Base-by-base conservation (phyloP, 2,888 invertebrate species). In the Philonicus albiceps region DNA sequence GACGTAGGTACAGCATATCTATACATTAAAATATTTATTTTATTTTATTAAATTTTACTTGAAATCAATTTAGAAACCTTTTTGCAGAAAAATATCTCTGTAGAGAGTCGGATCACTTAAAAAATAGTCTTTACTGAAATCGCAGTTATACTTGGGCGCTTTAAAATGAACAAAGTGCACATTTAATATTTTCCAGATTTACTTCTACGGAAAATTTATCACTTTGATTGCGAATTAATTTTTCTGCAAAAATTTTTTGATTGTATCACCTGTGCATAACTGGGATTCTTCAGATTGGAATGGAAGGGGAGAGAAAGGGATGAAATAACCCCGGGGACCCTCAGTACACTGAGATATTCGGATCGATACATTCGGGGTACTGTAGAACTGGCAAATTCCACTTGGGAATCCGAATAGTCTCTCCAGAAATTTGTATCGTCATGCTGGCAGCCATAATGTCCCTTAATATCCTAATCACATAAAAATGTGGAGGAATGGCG, bases 381-480 rank as follows among this genome's bases (percentile, higher is more conserved):
- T 64, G 22, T 22, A 64, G 64, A 64, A 64, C 64, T 78, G 49
- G 78, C 27, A 78, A 78, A 78, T 78, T 78, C 78, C 30, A 49
- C 49, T 78, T 30, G 49, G 78, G 49, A 78, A 78, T 27, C 40
- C 49, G 30, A 78, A 27, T 43, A 78, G 27, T 78, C 49, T 78
- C 78, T 43, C 27, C 78, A 22, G 27, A 78, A 78, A 78, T 78
- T 43, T 78, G 78, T 78, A 30, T 78, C 78, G 49, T 43, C 49
- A 78, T 78, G 22, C 78, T 7, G 78, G 40, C 30, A 78, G 49
- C 78, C 78, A 78, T 78, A 78, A 49, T 49, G 43, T 30, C 27
- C 78, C 78, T 78, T 43, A 78, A 78, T 78, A 27, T 78, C 78
- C 78, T 78, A 78, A 78, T 78, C 78, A 49, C 78, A 49, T 78